Evolutionary conservation across 2,797 vertebrate species (phyloP), one percentile per base, ranked within the genome.

Genomic region (Paratrypauchen microcephalus): DNA sequence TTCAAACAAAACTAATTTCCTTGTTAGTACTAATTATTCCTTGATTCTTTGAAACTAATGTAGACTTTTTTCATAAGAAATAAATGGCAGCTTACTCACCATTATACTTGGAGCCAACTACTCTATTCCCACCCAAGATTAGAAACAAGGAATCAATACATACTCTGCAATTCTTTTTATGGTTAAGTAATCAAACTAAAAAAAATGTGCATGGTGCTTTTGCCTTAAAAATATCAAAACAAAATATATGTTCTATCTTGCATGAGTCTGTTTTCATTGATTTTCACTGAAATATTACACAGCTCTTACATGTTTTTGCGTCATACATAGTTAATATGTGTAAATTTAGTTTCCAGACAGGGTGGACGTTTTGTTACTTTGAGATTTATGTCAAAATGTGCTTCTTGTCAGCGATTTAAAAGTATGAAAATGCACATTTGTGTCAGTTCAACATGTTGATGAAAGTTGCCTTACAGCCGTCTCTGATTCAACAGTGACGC

Each of bases 401-500:
- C 50, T 26, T 66, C 56, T 21, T 56, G 66, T 68, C 30, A 67
- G 55, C 66, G 69, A 80, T 61, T 82, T 66, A 55, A 21, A 76
- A 57, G 70, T 57, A 71, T 59, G 39, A 59, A 73, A 70, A 56
- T 47, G 52, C 26, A 72, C 47, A n/a, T 59, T 70, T 73, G 50
- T 68, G 39, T 59, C 26, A 32, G 57, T 60, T 26, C 55, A 36
- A 61, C 59, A 76, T 79, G 63, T 65, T 79, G 79, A 83, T 76
- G 71, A 71, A 67, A 21, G 66, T 26, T 67, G 70, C 79, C 63
- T 71, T 65, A 71, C 61, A 63, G 32, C 65, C 70, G 66, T 62
- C 48, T 78, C 58, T 70, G 75, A 81, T 64, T 78, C 69, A 75
- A 28, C 39, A 26, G 54, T 79, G 71, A 74, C 68, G 78, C 75